Conservation (phyloP, 2,113 vertebrate species). For the Epinephelus fuscoguttatus region DNA sequence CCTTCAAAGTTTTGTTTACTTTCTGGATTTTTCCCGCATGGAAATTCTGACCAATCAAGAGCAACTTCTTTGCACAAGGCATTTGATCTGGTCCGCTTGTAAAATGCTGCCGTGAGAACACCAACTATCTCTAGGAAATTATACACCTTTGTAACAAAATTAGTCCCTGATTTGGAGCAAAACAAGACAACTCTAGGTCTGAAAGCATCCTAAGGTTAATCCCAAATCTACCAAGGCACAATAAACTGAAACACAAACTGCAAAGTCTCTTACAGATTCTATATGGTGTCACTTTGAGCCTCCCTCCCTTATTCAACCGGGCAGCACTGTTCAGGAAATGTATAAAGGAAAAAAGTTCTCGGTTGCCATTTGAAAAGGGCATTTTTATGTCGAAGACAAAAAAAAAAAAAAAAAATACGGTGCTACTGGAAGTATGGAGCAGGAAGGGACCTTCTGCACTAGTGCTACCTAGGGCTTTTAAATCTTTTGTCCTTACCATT, state of each 20-base stretch:
- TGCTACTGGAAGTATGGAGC: not conserved
- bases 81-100: too few relatives aligned
- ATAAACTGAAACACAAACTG: not conserved
- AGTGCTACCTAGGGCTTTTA: slow-evolving; percentile 7
- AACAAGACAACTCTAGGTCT: too few relatives aligned
- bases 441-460: not conserved
- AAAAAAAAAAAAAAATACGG: not conserved
- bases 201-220: not conserved
- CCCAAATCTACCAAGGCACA: not conserved
- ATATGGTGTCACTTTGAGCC: not conserved
- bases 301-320: not conserved
- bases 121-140: too few relatives aligned
- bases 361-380: slow-evolving; percentile 28
- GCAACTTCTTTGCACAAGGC: too few relatives aligned
- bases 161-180: too few relatives aligned
- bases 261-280: not conserved
- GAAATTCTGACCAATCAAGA: too few relatives aligned
- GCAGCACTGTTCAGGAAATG: slow-evolving; percentile 10
- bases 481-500: slow-evolving; percentile 21
- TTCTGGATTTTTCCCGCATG: too few relatives aligned
- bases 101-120: too few relatives aligned
- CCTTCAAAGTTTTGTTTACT: too few relatives aligned
- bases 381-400: not conserved
- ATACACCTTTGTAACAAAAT: too few relatives aligned
- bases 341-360: not conserved